Evolutionary conservation across 2,113 vertebrate genomes (phyloP).

Genomic region (Pristiophorus japonicus): DNA sequence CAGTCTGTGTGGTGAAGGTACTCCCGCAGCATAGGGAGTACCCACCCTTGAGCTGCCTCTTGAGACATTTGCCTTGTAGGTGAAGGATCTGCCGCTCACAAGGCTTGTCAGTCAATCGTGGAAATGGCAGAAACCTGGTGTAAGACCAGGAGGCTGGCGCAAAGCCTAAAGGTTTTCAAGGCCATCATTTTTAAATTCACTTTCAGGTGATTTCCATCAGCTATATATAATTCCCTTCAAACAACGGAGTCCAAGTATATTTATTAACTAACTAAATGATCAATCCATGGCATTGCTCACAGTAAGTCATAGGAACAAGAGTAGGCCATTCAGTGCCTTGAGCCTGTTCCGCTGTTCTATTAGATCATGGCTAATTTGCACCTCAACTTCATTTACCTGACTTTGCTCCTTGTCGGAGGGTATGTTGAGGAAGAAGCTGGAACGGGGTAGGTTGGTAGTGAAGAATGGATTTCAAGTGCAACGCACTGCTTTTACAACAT

Average conservation of each 20-base stretch:
- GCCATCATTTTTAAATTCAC: background rate
- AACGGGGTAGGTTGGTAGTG: background rate
- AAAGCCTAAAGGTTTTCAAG: background rate
- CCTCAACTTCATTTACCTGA: background rate
- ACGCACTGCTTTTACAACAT: too few relatives aligned
- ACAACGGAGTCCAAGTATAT: background rate
- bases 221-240: background rate
- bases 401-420: background rate
- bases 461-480: background rate
- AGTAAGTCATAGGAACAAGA: background rate
- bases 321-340: background rate
- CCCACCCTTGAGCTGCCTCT: too few relatives aligned
- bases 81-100: background rate
- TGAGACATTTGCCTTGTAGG: background rate
- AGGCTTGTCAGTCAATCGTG: background rate
- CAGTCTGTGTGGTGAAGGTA: too few relatives aligned
- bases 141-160: background rate
- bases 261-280: background rate
- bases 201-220: background rate
- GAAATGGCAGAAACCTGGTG: background rate
- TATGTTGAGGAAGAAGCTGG: background rate
- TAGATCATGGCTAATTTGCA: background rate
- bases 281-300: background rate
- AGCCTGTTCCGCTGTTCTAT: background rate
- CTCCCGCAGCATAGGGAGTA: too few relatives aligned